phyloP scores from a whole-genome alignment of 2,797 vertebrate species.

The Lepus oiostolus region DNA sequence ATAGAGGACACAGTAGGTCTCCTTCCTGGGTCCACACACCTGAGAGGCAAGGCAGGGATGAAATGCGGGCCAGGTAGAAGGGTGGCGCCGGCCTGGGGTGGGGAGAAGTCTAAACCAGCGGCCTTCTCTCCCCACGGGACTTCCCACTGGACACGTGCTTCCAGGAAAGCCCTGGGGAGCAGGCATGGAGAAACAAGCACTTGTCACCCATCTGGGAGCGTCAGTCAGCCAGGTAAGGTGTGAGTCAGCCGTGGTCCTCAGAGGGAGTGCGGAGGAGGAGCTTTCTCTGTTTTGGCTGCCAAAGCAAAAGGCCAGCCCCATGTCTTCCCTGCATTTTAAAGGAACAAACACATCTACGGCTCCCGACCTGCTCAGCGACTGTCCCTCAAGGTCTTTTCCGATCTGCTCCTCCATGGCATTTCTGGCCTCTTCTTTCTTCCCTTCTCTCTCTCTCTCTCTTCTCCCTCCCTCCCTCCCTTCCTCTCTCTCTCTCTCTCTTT shows the following conservation, averaged over 20 bases:
- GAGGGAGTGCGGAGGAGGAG: background rate
- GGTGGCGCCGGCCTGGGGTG: background rate
- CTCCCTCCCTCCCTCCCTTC: too few relatives aligned
- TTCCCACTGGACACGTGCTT: background rate
- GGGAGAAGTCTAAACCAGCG: constrained; percentile 40
- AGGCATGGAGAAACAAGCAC: constrained; percentile 9
- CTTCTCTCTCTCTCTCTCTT: background rate
- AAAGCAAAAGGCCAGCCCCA: background rate
- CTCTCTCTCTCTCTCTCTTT: too few relatives aligned
- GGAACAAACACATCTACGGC: background rate
- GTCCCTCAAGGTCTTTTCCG: background rate
- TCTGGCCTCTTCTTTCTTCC: background rate
- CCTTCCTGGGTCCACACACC: constrained; percentile 43
- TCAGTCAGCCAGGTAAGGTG: background rate
- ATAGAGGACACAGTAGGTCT: constrained; percentile 24
- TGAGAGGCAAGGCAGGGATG: constrained; percentile 16
- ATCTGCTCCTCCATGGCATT: background rate
- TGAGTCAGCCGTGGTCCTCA: background rate
- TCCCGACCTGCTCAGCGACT: background rate
- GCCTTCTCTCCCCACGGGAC: background rate
- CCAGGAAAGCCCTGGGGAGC: constrained; percentile 25
- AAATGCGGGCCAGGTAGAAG: background rate
- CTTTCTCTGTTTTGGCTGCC: constrained; percentile 1
- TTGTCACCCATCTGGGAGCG: background rate
- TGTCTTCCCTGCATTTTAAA: constrained; percentile 49